Evolutionary conservation across 1,140 invertebrate genomes (phyloP), one percentile per base, ranked within the genome.

Genomic region (Caenorhabditis latens): DNA sequence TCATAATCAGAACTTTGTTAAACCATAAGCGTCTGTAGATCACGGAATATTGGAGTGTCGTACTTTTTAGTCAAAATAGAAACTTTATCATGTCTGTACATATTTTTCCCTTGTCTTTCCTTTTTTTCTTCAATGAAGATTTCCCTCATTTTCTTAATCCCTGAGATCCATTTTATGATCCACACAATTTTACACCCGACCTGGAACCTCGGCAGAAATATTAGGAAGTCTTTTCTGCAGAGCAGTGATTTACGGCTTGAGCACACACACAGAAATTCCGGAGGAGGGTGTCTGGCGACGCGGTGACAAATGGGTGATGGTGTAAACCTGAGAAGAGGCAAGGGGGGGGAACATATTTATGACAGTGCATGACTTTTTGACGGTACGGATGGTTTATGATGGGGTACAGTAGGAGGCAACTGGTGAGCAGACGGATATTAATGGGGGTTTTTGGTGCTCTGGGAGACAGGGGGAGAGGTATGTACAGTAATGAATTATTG

Each of bases 291-390:
- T 65, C 63, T 65, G 67, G 40, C 19, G 42, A n/a, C 14, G 3
- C 6, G 42, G 42, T 71, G 67, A 71, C 42, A 71, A 71, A 71
- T 71, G 67, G 63, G 24, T 11, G 40, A 32, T 21, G 63, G 63
- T 67, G 63, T 67, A 67, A 67, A 67, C 63, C 11, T 67, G 63
- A 21, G 6, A 13, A 11, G 11, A 40, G 40, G 24, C 5, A 0
- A 24, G 13, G 9, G 21, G n/a, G 46, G 19, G 67, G n/a, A 21
- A 71, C 42, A 71, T 71, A 46, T 71, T 71, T 65, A 65, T 65
- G 63, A 71, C 42, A 46, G 67, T 46, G 11, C 67, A 71, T 71
- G 67, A 71, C 67, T 71, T 71, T 71, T 48, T 71, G 67, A 71
- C 67, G 19, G 67, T 48, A 5, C 40, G 13, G n/a, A 71, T 71